Percentiles rank a stretch among this genome's conserved stretches.
These are phyloP conservation scores for Drosophila micromelanica DNA, from an alignment of 1,140 invertebrate genomes.

Conservation along the genomic window DNA sequence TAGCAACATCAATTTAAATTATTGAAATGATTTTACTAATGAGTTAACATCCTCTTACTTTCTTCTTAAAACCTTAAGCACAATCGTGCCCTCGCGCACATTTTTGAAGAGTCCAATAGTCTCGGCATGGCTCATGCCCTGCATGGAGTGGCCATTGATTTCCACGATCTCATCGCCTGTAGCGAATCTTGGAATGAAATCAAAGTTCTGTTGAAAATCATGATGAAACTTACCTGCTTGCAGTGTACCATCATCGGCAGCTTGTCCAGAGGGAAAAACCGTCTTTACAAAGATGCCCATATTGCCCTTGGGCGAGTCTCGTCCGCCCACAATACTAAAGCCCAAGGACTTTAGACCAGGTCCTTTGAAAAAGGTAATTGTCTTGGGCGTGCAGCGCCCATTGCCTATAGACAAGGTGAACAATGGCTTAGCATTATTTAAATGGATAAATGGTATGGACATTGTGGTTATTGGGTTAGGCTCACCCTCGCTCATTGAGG, in stretches of 20 bases:
- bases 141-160: conserved; percentile 92
- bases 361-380: conserved; percentile 90
- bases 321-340: conserved; percentile 96
- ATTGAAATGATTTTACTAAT: background rate
- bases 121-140: conserved; percentile 94
- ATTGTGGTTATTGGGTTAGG: conserved; percentile 38
- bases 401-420: conserved; percentile 47
- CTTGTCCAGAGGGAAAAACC: conserved; percentile 94
- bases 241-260: conserved; percentile 91
- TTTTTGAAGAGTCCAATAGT: conserved; percentile 95
- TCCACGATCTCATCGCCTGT: conserved; percentile 96
- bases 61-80: conserved; percentile 92
- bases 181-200: background rate
- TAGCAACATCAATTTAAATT: background rate
- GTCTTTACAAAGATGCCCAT: conserved; percentile 97
- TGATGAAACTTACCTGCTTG: conserved; percentile 89
- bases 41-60: conserved; percentile 77
- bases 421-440: background rate
- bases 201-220: no score
- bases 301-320: conserved; percentile 93
- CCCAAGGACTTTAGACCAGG: conserved; percentile 93
- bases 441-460: background rate
- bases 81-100: conserved; percentile 93
- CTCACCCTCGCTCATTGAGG: conserved; percentile 82
- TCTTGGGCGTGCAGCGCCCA: conserved; percentile 68